phyloP scores from a whole-genome alignment of 2,797 vertebrate genomes.

The Syndactyla subalaris region DNA sequence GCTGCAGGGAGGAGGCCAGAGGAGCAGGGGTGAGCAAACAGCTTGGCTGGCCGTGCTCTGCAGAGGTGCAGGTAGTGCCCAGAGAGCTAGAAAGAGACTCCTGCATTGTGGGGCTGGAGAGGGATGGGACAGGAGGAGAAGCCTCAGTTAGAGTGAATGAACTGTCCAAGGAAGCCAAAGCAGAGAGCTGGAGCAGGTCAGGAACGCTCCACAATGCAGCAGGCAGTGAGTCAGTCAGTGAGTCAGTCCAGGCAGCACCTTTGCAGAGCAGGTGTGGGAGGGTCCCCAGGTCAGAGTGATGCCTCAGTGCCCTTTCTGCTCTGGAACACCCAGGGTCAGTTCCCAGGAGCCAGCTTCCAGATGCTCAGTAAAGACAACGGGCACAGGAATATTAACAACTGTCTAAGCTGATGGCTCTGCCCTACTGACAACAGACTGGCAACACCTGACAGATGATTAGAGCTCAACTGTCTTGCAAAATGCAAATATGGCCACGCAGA shows the following conservation, averaged over 20 bases:
- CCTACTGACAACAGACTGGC: slow-evolving; percentile 71
- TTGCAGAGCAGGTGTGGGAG: not conserved
- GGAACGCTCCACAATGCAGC: accelerated
- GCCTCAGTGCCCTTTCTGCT: not conserved
- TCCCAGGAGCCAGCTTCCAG: not conserved
- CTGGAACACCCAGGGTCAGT: not conserved
- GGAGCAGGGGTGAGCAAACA: not conserved
- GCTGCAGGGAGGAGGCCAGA: not conserved
- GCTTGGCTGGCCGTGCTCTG: not conserved
- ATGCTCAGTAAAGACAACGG: not conserved
- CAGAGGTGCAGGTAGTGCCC: not conserved
- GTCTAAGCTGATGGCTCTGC: slow-evolving; percentile 53
- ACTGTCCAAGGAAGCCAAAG: not conserved
- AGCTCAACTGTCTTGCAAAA: slow-evolving; percentile 72
- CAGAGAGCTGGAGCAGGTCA: not conserved
- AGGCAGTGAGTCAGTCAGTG: too few relatives aligned
- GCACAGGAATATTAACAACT: slow-evolving; percentile 1
- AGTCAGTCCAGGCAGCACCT: not conserved
- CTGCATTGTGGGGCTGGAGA: accelerated
- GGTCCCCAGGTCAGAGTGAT: not conserved
- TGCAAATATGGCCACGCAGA: slow-evolving; percentile 78
- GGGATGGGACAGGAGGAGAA: not conserved
- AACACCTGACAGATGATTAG: slow-evolving; percentile 72
- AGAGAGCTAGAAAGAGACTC: not conserved
- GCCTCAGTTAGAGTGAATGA: not conserved